Evolutionary conservation across 2,797 vertebrate species (phyloP).

Genomic region (Furcifer pardalis): DNA sequence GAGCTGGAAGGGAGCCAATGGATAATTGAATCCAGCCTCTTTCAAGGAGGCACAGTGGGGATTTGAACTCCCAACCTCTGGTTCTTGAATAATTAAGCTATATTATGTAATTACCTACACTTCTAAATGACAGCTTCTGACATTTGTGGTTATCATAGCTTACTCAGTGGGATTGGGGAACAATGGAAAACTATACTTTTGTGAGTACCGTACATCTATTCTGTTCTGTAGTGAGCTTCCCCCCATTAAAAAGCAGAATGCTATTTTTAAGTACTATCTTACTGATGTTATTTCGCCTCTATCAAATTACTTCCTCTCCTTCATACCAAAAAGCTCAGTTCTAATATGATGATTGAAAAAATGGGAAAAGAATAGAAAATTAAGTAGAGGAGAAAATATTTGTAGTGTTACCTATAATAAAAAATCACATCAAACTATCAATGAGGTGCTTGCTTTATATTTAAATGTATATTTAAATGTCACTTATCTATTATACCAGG

Average conservation of each 20-base stretch:
- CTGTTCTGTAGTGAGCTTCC: neutral
- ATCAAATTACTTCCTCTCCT: neutral
- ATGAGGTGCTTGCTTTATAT: neutral
- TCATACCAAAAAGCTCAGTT: neutral
- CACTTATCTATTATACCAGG: neutral
- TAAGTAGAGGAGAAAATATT: neutral
- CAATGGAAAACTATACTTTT: neutral
- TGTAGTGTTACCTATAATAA: neutral
- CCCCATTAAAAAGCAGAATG: neutral
- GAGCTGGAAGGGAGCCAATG: no score
- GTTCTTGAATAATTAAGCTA: neutral
- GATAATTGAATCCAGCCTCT: no score
- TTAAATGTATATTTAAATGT: neutral
- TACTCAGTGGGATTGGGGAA: neutral
- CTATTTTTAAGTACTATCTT: neutral
- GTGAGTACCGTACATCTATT: neutral
- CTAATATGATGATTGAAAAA: neutral
- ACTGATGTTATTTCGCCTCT: neutral
- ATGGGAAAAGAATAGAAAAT: neutral
- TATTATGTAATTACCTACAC: neutral
- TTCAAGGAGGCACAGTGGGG: no score
- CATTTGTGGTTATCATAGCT: neutral
- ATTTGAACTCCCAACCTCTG: no score
- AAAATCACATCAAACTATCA: neutral
- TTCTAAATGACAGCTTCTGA: neutral